A percentile compares a stretch with the other conserved stretches of the same genome.
Conservation (phyloP, 1,140 invertebrate genomes). For the Varroa destructor region DNA sequence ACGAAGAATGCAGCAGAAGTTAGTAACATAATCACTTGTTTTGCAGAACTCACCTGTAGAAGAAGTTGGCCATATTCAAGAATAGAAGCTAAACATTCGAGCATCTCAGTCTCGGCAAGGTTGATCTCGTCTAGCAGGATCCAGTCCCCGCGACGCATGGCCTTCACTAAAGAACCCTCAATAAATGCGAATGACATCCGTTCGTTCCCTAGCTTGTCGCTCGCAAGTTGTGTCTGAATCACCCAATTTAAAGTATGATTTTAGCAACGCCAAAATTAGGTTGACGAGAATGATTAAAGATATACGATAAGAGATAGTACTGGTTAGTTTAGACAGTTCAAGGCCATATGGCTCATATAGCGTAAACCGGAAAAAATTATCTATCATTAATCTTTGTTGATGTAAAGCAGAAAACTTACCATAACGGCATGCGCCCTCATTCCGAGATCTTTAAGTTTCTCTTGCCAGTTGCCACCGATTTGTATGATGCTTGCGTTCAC, state of each 20-base stretch:
- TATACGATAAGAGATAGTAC: too few species aligned
- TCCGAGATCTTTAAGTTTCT: background rate
- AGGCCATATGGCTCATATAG: too few species aligned
- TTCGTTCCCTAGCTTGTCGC: background rate
- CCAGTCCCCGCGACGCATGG: constrained; percentile 77
- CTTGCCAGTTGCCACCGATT: background rate
- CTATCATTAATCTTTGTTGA: background rate
- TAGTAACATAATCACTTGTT: too few species aligned
- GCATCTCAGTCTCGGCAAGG: constrained; percentile 81
- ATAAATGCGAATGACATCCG: constrained; percentile 32
- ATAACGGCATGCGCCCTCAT: background rate
- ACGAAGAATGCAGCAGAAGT: too few species aligned
- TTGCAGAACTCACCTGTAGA: background rate
- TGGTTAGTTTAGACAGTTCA: too few species aligned
- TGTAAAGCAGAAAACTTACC: background rate
- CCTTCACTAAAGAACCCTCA: constrained; percentile 70
- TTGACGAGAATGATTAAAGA: constrained; percentile 29
- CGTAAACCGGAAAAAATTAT: too few species aligned
- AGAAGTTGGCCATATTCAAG: constrained; percentile 54
- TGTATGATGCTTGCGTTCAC: background rate
- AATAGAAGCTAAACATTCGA: constrained; percentile 84
- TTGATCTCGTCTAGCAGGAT: constrained; percentile 95
- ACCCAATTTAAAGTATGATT: constrained; percentile 35
- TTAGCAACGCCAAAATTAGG: constrained; percentile 59
- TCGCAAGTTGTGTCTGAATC: constrained; percentile 6